Evolutionary conservation across 1,140 invertebrate species (phyloP).

Genomic region (Ceratitis capitata): DNA sequence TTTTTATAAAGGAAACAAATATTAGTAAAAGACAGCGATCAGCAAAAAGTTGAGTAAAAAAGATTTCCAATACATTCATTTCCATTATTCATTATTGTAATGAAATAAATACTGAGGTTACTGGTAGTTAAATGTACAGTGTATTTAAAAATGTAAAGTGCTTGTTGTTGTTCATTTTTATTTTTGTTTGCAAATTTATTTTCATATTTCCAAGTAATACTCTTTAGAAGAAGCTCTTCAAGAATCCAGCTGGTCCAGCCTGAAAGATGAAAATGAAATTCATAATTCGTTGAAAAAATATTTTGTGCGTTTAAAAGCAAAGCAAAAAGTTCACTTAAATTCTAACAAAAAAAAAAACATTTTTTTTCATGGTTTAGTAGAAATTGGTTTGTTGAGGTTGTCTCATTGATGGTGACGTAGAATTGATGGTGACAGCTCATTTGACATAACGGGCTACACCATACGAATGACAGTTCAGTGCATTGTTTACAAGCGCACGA

Average conservation of each 20-base stretch:
- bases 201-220: conserved; percentile 18
- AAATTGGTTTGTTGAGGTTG: no score
- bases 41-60: conserved; percentile 31
- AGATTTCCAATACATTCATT: conserved; percentile 19
- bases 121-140: conserved; percentile 37
- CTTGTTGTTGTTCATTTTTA: conserved; percentile 1
- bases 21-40: conserved; percentile 31
- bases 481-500: no score
- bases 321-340: no score
- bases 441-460: no score
- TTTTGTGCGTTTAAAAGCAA: no score
- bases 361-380: no score
- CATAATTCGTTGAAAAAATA: no score
- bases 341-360: no score
- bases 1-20: neutral
- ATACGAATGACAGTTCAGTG: no score
- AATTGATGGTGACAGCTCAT: no score
- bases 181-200: conserved; percentile 27
- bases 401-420: no score
- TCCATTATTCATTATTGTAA: conserved; percentile 20
- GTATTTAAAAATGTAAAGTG: neutral
- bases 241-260: conserved; percentile 86
- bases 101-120: conserved; percentile 42
- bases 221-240: conserved; percentile 88
- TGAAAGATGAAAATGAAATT: conserved; percentile 56